These are phyloP conservation scores for Hylaeus volcanicus DNA, from an alignment of 1,140 invertebrate genomes.

Conservation along the genomic window DNA sequence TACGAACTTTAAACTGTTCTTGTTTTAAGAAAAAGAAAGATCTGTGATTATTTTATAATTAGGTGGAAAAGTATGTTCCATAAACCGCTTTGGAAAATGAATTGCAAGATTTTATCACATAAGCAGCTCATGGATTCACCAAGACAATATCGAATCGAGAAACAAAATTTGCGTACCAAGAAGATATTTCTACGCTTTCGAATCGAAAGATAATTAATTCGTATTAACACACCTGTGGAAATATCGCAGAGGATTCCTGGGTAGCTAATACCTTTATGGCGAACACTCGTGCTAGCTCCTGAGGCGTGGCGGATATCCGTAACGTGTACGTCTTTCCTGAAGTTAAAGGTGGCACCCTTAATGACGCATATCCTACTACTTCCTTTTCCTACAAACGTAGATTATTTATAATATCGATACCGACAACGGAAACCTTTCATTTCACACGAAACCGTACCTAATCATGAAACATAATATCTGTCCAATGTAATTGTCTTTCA, in stretches of 20 bases:
- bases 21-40: too few species aligned
- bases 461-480: not conserved
- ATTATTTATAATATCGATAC: constrained; percentile 11
- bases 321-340: constrained; percentile 74
- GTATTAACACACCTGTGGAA: constrained; percentile 70
- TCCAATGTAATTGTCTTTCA: not conserved
- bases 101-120: not conserved
- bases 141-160: not conserved
- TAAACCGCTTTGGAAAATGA: too few species aligned
- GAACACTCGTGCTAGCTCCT: constrained; percentile 71
- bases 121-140: not conserved
- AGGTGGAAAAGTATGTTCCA: too few species aligned
- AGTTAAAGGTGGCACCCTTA: constrained; percentile 73
- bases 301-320: constrained; percentile 72
- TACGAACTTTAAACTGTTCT: too few species aligned
- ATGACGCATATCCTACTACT: constrained; percentile 72
- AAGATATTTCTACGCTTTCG: not conserved
- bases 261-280: constrained; percentile 75
- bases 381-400: constrained; percentile 70
- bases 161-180: not conserved
- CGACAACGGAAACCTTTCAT: not conserved
- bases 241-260: constrained; percentile 71
- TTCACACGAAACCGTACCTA: not conserved
- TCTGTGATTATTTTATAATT: too few species aligned
- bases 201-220: constrained; percentile 18